phyloP scores from a whole-genome alignment of 2,797 vertebrate genomes.

The Pangasius macronema region DNA sequence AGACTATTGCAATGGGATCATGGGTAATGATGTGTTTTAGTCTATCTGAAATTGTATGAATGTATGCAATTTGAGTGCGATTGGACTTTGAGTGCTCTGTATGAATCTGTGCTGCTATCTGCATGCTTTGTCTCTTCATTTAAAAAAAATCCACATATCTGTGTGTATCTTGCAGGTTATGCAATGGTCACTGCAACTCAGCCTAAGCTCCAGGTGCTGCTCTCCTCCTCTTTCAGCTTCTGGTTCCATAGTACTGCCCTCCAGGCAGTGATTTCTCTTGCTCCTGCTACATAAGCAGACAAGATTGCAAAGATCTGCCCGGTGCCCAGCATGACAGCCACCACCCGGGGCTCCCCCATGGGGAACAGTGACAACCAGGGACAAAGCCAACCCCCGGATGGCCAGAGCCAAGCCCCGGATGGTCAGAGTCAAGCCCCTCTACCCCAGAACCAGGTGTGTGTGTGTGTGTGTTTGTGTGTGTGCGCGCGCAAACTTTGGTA shows the following conservation, averaged over 20 bases:
- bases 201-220: conserved; percentile 92
- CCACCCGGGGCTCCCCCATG: conserved; percentile 96
- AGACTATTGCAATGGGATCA: neutral
- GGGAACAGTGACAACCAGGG: conserved; percentile 99
- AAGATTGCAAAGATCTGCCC: conserved; percentile 99
- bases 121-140: neutral
- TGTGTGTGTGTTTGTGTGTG: neutral
- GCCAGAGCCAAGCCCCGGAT: conserved; percentile 94
- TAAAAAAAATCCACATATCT: conserved; percentile 8
- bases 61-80: neutral
- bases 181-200: conserved; percentile 98
- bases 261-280: conserved; percentile 94
- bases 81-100: neutral
- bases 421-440: conserved; percentile 94
- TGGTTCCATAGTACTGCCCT: conserved; percentile 90
- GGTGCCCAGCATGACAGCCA: conserved; percentile 99
- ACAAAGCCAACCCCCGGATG: conserved; percentile 92
- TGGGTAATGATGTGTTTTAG: neutral
- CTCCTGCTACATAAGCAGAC: conserved; percentile 95
- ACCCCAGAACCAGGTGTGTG: conserved; percentile 94
- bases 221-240: conserved; percentile 81
- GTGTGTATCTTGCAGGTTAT: conserved; percentile 80
- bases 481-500: neutral
- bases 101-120: neutral
- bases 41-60: neutral